Evolutionary conservation across 2,113 vertebrate species (phyloP).

Genomic region (Falcunculus frontatus): DNA sequence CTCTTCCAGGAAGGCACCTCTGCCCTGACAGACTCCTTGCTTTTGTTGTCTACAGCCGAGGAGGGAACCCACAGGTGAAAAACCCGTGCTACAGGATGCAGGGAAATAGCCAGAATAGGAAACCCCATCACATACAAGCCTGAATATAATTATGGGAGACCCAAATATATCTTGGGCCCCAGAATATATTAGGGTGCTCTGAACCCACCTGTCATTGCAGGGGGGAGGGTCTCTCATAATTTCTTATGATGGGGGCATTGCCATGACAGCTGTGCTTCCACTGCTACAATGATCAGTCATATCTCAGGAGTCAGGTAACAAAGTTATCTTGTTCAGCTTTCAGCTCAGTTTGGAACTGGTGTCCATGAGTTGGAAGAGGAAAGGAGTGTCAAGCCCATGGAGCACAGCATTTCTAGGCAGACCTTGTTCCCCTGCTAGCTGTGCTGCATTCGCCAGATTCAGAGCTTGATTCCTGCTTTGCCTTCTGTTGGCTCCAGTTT

Average conservation of each 20-base stretch:
- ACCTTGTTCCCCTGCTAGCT: background rate
- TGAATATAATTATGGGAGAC: background rate
- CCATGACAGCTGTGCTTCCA: background rate
- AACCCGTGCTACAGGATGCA: background rate
- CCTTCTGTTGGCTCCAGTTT: background rate
- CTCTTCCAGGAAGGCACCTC: background rate
- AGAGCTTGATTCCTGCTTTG: background rate
- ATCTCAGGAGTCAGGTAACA: background rate
- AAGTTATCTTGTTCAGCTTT: background rate
- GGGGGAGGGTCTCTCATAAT: background rate
- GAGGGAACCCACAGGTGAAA: background rate
- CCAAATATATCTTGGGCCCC: background rate
- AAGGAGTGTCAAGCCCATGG: fast-evolving
- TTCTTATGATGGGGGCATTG: background rate
- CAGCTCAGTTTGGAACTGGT: background rate
- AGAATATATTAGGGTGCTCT: background rate
- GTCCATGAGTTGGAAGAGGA: background rate
- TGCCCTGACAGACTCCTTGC: background rate
- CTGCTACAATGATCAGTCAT: background rate
- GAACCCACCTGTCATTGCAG: background rate
- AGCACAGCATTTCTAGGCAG: fast-evolving
- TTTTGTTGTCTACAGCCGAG: background rate
- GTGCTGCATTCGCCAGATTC: background rate
- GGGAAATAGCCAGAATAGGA: background rate
- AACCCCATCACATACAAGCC: background rate